phyloP scores from a whole-genome alignment of 2,113 vertebrate species.

The Amblyornis subalaris region DNA sequence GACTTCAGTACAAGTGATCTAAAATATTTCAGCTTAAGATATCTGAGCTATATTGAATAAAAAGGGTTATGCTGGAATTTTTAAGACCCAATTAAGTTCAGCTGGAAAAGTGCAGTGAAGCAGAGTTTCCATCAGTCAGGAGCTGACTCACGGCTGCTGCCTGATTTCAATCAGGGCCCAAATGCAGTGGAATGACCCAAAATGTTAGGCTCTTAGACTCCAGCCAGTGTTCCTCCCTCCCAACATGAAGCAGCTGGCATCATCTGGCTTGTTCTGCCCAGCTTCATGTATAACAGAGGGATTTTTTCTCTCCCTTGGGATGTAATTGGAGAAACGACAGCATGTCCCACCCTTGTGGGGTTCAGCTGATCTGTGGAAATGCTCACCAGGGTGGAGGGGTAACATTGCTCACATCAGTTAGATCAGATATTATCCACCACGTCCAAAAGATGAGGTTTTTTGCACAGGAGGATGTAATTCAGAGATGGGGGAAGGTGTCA shows the following conservation, averaged over 20 bases:
- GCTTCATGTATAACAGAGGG: fast-evolving
- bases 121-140: neutral
- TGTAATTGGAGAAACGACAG: neutral
- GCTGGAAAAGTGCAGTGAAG: neutral
- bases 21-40: fast-evolving
- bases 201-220: neutral
- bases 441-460: neutral
- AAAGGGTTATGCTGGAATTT: neutral
- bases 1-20: neutral
- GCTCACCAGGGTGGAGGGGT: neutral
- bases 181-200: fast-evolving
- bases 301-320: neutral
- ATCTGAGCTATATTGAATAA: neutral
- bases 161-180: neutral
- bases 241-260: neutral
- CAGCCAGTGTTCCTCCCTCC: neutral
- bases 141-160: neutral
- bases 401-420: neutral
- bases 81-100: neutral
- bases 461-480: neutral
- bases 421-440: neutral
- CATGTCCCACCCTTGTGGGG: neutral
- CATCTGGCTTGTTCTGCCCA: neutral
- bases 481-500: neutral
- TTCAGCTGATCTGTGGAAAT: neutral